phyloP scores from a whole-genome alignment of 2,113 vertebrate species.

The Tinamus guttatus region DNA sequence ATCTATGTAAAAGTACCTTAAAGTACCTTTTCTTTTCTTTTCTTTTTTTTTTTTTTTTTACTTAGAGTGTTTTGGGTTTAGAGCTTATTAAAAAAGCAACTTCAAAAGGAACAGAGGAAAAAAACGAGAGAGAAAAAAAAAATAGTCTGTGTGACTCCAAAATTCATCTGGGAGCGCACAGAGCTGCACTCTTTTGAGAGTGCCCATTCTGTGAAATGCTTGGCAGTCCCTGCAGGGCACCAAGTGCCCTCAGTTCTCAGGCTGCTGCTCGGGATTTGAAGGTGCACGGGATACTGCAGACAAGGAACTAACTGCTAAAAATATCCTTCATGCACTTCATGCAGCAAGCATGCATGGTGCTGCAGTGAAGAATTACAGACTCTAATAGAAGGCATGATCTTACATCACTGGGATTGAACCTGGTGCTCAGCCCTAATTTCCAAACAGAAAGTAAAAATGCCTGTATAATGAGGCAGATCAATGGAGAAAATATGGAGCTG shows the following conservation, averaged over 20 bases:
- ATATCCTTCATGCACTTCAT: not conserved
- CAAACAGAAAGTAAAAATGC: constrained; percentile 5
- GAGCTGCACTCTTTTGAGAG: constrained; percentile 17
- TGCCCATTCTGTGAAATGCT: constrained; percentile 36
- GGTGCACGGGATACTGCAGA: constrained; percentile 9
- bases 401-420: constrained; percentile 15
- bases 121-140: not conserved
- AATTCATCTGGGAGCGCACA: constrained; percentile 60
- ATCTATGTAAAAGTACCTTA: constrained; percentile 17
- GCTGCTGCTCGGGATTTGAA: constrained; percentile 30
- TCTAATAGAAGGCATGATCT: not conserved
- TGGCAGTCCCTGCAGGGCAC: constrained; percentile 25
- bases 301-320: not conserved
- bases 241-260: constrained; percentile 37
- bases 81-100: not conserved
- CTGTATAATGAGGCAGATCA: constrained; percentile 30
- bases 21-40: too few species aligned
- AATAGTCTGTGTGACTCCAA: constrained; percentile 36
- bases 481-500: not conserved
- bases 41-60: constrained; percentile 19
- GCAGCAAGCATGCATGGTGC: not conserved
- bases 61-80: constrained; percentile 30
- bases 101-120: constrained; percentile 38
- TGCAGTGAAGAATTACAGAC: constrained; percentile 23
- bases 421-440: constrained; percentile 33